These are phyloP conservation scores for Asarcornis scutulata DNA, from an alignment of 2,113 vertebrate genomes.

Conservation along the genomic window DNA sequence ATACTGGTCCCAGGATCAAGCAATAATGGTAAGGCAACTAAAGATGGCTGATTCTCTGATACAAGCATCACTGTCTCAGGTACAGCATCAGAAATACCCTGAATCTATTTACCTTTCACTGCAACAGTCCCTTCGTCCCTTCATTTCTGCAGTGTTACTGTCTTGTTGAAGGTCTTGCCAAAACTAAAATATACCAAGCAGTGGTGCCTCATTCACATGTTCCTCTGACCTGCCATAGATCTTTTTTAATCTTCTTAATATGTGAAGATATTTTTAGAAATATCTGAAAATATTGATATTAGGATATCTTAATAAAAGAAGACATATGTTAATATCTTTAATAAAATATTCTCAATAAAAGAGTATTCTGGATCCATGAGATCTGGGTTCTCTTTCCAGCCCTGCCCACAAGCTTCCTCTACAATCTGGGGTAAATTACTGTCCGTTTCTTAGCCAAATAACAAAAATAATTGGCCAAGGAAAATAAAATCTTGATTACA, in stretches of 20 bases:
- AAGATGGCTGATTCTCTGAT: neutral
- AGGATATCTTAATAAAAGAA: too few species aligned
- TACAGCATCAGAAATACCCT: neutral
- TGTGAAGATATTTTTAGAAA: neutral
- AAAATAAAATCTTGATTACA: conserved; percentile 23
- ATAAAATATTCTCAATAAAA: neutral
- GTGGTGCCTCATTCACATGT: neutral
- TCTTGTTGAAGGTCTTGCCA: neutral
- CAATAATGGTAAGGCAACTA: neutral
- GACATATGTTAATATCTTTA: too few species aligned
- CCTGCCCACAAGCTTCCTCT: neutral
- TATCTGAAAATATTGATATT: neutral
- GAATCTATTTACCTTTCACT: neutral
- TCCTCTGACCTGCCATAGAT: neutral
- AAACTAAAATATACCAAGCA: neutral
- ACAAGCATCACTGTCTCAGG: neutral
- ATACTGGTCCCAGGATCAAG: neutral
- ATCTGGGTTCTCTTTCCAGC: neutral
- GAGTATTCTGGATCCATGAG: neutral
- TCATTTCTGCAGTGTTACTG: neutral
- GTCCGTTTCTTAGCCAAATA: conserved; percentile 7
- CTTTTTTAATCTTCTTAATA: neutral
- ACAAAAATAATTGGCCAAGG: conserved; percentile 23
- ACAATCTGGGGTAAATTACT: neutral
- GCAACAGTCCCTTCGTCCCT: neutral